Evolutionary conservation across 2,113 vertebrate genomes (phyloP), one percentile per base, ranked within the genome.

Genomic region (Anas platyrhynchos): DNA sequence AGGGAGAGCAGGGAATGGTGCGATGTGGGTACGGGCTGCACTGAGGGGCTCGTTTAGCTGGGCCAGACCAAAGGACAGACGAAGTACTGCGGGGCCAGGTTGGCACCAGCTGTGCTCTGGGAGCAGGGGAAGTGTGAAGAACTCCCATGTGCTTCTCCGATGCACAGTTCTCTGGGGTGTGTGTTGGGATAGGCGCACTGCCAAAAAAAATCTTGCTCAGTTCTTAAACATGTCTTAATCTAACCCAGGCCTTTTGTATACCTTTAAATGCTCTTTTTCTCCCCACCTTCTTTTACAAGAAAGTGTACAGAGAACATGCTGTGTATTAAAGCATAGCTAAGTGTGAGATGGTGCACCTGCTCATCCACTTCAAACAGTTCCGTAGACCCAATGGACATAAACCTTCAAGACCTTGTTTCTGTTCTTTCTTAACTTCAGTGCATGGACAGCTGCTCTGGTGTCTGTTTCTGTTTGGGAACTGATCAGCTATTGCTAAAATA

Each of bases 11-110:
- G 27, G 55, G 71, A 72, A 6, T 6, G 46, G 6, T 26, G 29
- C 61, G 4, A 5, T 17, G 12, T 1, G 9, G 31, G 12, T 12
- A 3, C 22, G 9, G 58, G 14, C 16, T 2, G 23, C n/a, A 4
- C n/a, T 41, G 3, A 0, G 44, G 34, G 29, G 11, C 36, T 34
- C 8, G 5, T 26, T 13, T 6, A 17, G 23, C 56, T n/a, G 34
- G 34, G 11, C 22, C 5, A 14, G 18, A 43, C 6, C 1, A 17
- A 52, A 36, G 63, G 36, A 52, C 1, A 11, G 72, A 16, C 38
- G 1, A 26, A 10, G 20, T 31, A 2, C 41, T 48, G 41, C 50
- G 5, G 16, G 13, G 32, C 38, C 32, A 56, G 61, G 52, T 85
- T 20, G 11, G 2, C 31, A 16, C 36, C 50, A 26, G 69, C 27